Evolutionary conservation across 2,113 vertebrate genomes (phyloP).

Genomic region (Oncorhynchus tshawytscha): DNA sequence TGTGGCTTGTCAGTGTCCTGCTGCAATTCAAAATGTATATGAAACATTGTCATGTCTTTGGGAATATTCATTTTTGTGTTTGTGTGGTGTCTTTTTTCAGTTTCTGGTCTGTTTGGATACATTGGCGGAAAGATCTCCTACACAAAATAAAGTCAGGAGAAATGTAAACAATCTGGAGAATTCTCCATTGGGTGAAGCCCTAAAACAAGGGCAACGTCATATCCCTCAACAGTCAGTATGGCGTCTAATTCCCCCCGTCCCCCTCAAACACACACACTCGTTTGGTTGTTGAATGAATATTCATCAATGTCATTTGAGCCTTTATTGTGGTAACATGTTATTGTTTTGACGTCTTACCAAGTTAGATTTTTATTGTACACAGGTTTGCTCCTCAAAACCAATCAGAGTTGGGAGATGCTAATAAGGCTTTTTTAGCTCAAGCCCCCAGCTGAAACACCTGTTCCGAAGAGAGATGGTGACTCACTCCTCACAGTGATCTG

Average conservation of each 20-base stretch:
- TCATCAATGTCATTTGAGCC: neutral
- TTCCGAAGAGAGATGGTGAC: neutral
- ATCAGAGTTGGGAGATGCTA: constrained; percentile 60
- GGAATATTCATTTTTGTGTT: neutral
- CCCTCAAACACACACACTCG: too few species aligned
- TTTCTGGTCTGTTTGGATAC: constrained; percentile 79
- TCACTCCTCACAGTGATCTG: too few species aligned
- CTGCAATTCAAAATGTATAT: neutral
- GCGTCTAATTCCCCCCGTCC: neutral
- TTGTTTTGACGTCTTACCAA: neutral
- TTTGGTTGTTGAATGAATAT: neutral
- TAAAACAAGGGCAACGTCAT: constrained; percentile 66
- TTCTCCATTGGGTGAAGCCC: constrained; percentile 79
- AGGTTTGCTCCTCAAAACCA: constrained; percentile 68
- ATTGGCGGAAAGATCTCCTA: constrained; percentile 84
- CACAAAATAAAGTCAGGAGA: constrained; percentile 78
- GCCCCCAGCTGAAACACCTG: constrained; percentile 21
- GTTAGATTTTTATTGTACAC: constrained; percentile 39
- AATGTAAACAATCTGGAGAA: constrained; percentile 81
- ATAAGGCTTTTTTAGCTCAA: constrained; percentile 41
- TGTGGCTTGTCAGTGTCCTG: neutral
- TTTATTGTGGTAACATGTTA: neutral
- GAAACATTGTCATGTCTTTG: neutral
- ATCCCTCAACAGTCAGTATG: constrained; percentile 66
- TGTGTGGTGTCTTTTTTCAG: constrained; percentile 51